These are phyloP conservation scores for Pagetopsis macropterus DNA, from an alignment of 2,797 vertebrate genomes.

Conservation along the genomic window DNA sequence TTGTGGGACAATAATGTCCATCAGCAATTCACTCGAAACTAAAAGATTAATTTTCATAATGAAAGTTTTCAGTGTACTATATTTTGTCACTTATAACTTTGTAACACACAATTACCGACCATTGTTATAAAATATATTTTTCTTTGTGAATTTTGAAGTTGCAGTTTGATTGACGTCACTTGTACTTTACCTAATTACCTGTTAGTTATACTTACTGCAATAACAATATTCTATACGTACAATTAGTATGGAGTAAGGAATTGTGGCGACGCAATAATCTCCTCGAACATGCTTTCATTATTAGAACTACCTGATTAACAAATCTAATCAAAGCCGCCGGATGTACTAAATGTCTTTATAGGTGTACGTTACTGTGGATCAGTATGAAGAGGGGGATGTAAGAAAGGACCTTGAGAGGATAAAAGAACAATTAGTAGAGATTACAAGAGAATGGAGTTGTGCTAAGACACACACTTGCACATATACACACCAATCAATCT, in stretches of 20 bases:
- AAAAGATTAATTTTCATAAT: not conserved
- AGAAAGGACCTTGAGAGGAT: slow-evolving; percentile 69
- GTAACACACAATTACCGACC: slow-evolving; percentile 16
- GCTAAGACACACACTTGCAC: slow-evolving; percentile 43
- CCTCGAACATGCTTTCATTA: not conserved
- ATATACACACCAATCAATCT: slow-evolving; percentile 76
- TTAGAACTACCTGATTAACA: slow-evolving; percentile 28
- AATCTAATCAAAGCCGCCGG: slow-evolving; percentile 35
- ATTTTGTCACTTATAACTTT: slow-evolving; percentile 28
- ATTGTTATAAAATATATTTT: not conserved
- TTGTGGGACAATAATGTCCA: slow-evolving; percentile 10
- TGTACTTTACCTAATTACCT: not conserved
- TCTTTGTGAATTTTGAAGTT: slow-evolving; percentile 8
- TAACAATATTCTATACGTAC: not conserved
- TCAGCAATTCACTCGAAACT: slow-evolving; percentile 1
- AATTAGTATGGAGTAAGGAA: not conserved
- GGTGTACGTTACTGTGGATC: slow-evolving; percentile 29
- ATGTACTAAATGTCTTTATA: slow-evolving; percentile 28
- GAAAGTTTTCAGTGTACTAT: slow-evolving; percentile 6
- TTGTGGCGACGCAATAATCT: slow-evolving; percentile 22
- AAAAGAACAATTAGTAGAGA: slow-evolving; percentile 75
- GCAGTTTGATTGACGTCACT: not conserved
- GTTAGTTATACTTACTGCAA: not conserved
- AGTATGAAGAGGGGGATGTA: slow-evolving; percentile 23
- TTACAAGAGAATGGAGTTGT: slow-evolving; percentile 59